Evolutionary conservation across 2,797 vertebrate species (phyloP).

Genomic region (Geotrypetes seraphini): DNA sequence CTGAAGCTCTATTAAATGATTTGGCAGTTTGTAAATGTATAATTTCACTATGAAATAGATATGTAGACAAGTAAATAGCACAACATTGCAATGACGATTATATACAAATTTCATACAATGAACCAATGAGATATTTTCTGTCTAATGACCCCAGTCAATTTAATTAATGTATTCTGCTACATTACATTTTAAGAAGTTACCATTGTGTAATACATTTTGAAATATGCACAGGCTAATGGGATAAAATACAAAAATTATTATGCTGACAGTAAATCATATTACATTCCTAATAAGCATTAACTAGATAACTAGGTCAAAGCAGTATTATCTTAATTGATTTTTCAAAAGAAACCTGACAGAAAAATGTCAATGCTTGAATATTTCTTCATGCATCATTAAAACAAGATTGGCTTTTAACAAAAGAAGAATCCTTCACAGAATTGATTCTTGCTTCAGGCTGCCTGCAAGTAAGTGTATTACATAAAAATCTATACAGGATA

Average conservation of each 20-base stretch:
- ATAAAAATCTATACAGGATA: conserved; percentile 99
- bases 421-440: conserved; percentile 97
- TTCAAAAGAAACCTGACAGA: conserved; percentile 99
- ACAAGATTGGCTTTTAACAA: conserved; percentile 99
- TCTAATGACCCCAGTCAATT: conserved; percentile 82
- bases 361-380: conserved; percentile 99
- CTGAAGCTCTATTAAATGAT: no score
- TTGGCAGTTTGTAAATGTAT: not conserved
- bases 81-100: conserved; percentile 27
- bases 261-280: conserved; percentile 99
- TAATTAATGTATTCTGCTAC: conserved; percentile 82
- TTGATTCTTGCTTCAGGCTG: conserved; percentile 99
- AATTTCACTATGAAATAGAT: not conserved
- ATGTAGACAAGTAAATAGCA: conserved; percentile 23
- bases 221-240: conserved; percentile 97
- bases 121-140: conserved; percentile 48
- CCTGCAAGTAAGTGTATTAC: conserved; percentile 99
- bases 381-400: conserved; percentile 99
- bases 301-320: conserved; percentile 99
- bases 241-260: conserved; percentile 99
- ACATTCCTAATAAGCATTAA: conserved; percentile 99
- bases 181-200: conserved; percentile 88
- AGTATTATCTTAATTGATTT: conserved; percentile 99
- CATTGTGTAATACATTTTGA: conserved; percentile 81
- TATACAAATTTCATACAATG: conserved; percentile 52